Conservation (phyloP, 2,797 vertebrate genomes). For the Sparidentex hasta region DNA sequence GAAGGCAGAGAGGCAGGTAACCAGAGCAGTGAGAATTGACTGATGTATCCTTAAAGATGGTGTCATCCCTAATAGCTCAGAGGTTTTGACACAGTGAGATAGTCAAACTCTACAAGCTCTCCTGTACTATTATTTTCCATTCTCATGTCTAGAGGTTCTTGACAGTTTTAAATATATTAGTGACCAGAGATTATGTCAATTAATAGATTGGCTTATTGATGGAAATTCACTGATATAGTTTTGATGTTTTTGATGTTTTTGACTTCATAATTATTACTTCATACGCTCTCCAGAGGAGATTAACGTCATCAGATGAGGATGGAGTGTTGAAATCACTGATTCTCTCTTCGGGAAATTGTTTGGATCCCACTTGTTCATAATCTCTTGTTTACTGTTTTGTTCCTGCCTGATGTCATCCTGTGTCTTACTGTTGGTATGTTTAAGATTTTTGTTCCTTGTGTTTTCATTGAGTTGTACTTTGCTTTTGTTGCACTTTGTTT, state of each 20-base stretch:
- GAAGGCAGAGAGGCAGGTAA: conserved; percentile 22
- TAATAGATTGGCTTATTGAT: neutral
- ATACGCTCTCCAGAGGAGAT: neutral
- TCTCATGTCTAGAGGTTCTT: neutral
- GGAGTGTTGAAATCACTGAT: neutral
- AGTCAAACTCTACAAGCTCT: neutral
- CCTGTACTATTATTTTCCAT: conserved; percentile 2
- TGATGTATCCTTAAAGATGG: conserved; percentile 8
- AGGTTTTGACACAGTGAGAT: neutral
- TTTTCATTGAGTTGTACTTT: too few species aligned
- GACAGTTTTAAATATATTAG: neutral
- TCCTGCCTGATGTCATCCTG: too few species aligned
- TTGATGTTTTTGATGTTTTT: neutral
- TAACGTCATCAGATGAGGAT: neutral
- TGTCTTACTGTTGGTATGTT: too few species aligned
- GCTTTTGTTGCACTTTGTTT: too few species aligned
- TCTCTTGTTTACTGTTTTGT: too few species aligned
- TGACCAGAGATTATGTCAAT: neutral
- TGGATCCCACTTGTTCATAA: too few species aligned
- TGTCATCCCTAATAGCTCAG: neutral
- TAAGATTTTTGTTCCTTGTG: too few species aligned
- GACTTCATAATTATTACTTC: neutral
- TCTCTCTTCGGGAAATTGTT: neutral
- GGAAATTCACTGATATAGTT: neutral
- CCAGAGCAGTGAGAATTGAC: conserved; percentile 8